These are phyloP conservation scores for Lordiphosa clarofinis DNA, from an alignment of 1,140 invertebrate species.

Conservation along the genomic window DNA sequence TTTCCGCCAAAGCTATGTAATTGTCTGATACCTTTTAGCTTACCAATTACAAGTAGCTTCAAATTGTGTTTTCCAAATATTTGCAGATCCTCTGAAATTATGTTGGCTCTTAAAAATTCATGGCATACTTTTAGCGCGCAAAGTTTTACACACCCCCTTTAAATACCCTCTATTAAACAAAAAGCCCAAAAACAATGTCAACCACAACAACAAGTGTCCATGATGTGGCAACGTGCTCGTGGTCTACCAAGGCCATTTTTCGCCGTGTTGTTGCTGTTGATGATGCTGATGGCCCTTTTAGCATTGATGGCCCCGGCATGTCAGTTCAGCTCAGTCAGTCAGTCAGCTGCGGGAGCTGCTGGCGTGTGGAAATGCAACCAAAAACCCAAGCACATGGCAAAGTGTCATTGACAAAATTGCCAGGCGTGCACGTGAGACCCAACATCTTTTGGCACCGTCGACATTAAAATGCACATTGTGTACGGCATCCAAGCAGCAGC, in stretches of 20 bases:
- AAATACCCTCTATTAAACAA: conserved; percentile 7
- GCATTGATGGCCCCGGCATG: conserved; percentile 42
- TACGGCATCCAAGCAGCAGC: conserved; percentile 25
- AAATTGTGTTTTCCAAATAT: too few relatives aligned
- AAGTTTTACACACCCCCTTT: not conserved
- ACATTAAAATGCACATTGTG: conserved; percentile 75
- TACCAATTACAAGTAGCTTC: too few relatives aligned
- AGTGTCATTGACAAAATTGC: conserved; percentile 48
- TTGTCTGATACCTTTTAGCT: too few relatives aligned
- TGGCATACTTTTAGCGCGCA: too few relatives aligned
- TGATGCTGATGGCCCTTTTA: conserved; percentile 29
- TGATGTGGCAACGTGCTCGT: conserved; percentile 16
- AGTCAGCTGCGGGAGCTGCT: conserved; percentile 3
- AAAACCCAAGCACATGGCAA: conserved; percentile 32
- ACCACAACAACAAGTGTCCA: conserved; percentile 27
- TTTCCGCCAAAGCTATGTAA: too few relatives aligned
- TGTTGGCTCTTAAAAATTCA: too few relatives aligned
- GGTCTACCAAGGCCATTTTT: conserved; percentile 8
- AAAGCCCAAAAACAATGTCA: conserved; percentile 1
- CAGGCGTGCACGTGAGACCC: conserved; percentile 13
- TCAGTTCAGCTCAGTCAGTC: conserved; percentile 13
- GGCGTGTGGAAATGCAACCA: conserved; percentile 29
- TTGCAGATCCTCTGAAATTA: too few relatives aligned
- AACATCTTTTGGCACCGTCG: conserved; percentile 44
- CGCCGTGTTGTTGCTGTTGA: conserved; percentile 16